phyloP scores from a whole-genome alignment of 1,140 invertebrate genomes.

The Spodoptera litura region DNA sequence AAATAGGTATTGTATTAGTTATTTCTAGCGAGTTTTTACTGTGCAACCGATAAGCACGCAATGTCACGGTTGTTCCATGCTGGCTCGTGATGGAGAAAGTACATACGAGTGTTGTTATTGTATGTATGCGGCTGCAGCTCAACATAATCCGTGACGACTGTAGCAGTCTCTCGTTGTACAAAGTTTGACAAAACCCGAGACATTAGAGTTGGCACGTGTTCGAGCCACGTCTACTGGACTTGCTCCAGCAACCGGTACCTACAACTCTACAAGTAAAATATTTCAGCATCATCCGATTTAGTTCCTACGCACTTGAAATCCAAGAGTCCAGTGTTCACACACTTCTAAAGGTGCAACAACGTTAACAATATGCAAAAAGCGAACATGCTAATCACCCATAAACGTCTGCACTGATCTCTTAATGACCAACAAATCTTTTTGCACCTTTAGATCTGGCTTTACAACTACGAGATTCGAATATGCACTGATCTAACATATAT shows the following conservation, averaged over 20 bases:
- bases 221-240: slow-evolving; percentile 6
- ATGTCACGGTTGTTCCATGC: slow-evolving; percentile 58
- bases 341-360: slow-evolving; percentile 14
- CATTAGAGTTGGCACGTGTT: slow-evolving; percentile 3
- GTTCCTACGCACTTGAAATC: background rate
- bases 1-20: slow-evolving; percentile 38
- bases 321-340: background rate
- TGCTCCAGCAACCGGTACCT: slow-evolving; percentile 1
- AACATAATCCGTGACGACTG: background rate
- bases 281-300: background rate
- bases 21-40: slow-evolving; percentile 48
- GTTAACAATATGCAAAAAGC: slow-evolving; percentile 19
- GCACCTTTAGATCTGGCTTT: slow-evolving; percentile 18
- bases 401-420: slow-evolving; percentile 30
- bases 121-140: background rate
- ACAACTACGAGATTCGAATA: slow-evolving; percentile 1
- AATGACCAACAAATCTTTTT: slow-evolving; percentile 36
- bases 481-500: slow-evolving; percentile 29
- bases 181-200: background rate
- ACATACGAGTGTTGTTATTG: background rate
- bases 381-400: slow-evolving; percentile 27
- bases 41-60: slow-evolving; percentile 54
- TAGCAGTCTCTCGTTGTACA: slow-evolving; percentile 12
- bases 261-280: slow-evolving; percentile 3
- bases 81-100: slow-evolving; percentile 57